A percentile compares a stretch with the other conserved stretches of the same genome.
phyloP scores from a whole-genome alignment of 2,888 invertebrate species.

The Masnerella sp. region DNA sequence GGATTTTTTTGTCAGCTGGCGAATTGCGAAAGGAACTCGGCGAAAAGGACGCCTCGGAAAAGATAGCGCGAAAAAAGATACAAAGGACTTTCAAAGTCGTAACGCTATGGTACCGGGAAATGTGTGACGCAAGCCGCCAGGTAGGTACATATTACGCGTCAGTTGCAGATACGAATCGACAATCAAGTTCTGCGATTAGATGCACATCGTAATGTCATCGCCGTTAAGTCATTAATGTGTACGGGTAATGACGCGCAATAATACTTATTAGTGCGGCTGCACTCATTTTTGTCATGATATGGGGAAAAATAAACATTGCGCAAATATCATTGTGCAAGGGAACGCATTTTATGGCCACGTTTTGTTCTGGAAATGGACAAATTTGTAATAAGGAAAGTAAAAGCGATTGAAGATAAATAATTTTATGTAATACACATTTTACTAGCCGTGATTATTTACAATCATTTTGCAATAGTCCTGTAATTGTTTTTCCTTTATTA shows the following conservation, averaged over 20 bases:
- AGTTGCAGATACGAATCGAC: conserved; percentile 54
- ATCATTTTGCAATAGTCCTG: neutral
- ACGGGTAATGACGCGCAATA: conserved; percentile 63
- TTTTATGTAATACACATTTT: no score
- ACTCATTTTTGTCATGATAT: conserved; percentile 12
- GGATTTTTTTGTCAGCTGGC: conserved; percentile 16
- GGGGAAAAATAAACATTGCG: conserved; percentile 8
- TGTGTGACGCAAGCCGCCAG: conserved; percentile 49
- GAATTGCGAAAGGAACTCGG: conserved; percentile 34
- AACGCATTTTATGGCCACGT: conserved; percentile 14
- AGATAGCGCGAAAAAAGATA: conserved; percentile 39
- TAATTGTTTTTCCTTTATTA: neutral
- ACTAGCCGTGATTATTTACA: neutral
- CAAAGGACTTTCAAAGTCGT: conserved; percentile 43
- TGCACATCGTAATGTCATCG: conserved; percentile 52
- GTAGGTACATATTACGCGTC: conserved; percentile 52
- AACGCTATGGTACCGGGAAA: conserved; percentile 54
- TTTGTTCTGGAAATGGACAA: conserved; percentile 12
- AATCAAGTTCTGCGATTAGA: conserved; percentile 52
- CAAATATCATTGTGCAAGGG: conserved; percentile 9
- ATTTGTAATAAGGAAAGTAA: neutral
- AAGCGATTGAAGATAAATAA: no score
- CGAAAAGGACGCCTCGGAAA: conserved; percentile 28
- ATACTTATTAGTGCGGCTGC: conserved; percentile 27
- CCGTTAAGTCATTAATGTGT: conserved; percentile 47